Base-by-base conservation (phyloP, 1,140 invertebrate species). In the Cydia splendana region DNA sequence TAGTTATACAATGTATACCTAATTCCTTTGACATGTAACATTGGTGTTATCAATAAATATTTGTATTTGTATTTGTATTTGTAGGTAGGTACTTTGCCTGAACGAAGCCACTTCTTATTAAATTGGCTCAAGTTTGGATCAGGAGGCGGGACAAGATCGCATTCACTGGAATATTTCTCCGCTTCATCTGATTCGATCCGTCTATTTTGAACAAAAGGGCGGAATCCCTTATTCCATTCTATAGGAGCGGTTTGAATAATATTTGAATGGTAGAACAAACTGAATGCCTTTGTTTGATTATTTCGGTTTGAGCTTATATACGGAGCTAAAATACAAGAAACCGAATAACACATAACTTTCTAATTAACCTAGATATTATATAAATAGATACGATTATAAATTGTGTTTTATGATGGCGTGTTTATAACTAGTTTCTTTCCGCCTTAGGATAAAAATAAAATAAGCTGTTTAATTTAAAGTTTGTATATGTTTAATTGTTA, bases 141-240 rank as follows among this genome's bases (percentile, higher is more conserved):
- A 24, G 20, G 13, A 48, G 13, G 15, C 13, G 13, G 45, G 2
- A 48, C 0, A 48, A 48, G 20, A 62, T 62, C 57, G 18, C n/a
- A 24, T 24, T 62, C 57, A 9, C 18, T 62, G 9, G 4, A 62
- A 62, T 62, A 62, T 62, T 62, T 62, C 20, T 7, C 57, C 9
- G 57, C 45, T 42, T 13, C 38, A 20, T 71, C n/a, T 71, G 67
- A 42, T 42, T 62, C n/a, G 57, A 28, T 20, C 67, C 67, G 18
- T 42, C 6, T 71, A 38, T 45, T 71, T 71, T 71, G 67, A 71
- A 71, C 45, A 71, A 71, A 69, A 20, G 30, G 65, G 28, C 28
- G 20, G n/a, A 71, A 42, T 45, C n/a, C 67, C 67, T 71, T 45
- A 71, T 67, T 38, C 15, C 2, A 42, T 18, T 24, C 57, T 38